Conservation (phyloP, 2,113 vertebrate species). For the Ardeotis arabs region DNA sequence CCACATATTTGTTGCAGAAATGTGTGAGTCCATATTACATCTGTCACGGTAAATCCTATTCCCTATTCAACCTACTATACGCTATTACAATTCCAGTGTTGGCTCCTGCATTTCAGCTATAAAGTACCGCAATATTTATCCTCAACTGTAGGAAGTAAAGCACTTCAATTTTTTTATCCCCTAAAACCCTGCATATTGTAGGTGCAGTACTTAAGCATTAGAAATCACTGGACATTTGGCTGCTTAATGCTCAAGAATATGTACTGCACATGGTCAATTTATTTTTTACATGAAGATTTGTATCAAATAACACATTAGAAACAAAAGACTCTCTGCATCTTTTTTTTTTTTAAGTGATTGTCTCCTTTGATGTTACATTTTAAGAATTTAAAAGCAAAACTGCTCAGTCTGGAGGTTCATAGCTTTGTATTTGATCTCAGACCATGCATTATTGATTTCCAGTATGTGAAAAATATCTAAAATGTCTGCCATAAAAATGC, state of each 20-base stretch:
- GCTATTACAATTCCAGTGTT: not conserved
- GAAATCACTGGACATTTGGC: not conserved
- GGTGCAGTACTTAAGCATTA: not conserved
- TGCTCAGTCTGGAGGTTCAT: not conserved
- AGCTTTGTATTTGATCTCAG: conserved; percentile 33
- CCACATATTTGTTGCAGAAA: not conserved
- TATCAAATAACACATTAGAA: not conserved
- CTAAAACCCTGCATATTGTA: not conserved
- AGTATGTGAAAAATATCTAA: not conserved
- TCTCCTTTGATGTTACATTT: conserved; percentile 5
- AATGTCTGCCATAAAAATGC: conserved; percentile 37
- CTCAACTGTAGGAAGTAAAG: not conserved
- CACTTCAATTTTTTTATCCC: not conserved
- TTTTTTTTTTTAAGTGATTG: not conserved
- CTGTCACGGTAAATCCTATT: not conserved
- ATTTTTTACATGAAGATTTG: not conserved
- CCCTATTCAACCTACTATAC: not conserved
- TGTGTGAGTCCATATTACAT: not conserved
- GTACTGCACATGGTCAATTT: not conserved
- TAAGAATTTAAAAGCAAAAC: conserved; percentile 44
- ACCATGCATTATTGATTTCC: conserved; percentile 50
- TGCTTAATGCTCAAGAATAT: not conserved
- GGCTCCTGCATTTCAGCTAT: not conserved
- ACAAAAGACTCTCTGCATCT: not conserved
- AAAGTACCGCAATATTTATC: not conserved